Conservation (phyloP, 2,797 vertebrate species). For the Anniella stebbinsi region DNA sequence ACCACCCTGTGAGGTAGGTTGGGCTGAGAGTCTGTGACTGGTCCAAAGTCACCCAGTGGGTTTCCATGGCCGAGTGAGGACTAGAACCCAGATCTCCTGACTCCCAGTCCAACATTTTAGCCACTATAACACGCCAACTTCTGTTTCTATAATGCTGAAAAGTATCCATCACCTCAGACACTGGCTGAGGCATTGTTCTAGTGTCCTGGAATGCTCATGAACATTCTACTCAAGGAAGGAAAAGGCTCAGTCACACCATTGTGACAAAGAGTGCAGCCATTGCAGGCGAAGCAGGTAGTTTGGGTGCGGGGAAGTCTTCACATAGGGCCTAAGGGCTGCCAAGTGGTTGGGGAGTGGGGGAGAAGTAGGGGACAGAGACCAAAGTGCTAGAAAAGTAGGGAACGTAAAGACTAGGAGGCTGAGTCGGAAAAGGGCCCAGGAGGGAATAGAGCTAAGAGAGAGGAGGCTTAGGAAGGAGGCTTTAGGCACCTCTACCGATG, state of each 20-base stretch:
- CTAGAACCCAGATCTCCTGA: no score
- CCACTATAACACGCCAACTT: no score
- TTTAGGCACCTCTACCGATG: no score
- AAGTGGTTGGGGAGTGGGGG: neutral
- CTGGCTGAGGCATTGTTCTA: neutral
- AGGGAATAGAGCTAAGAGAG: neutral
- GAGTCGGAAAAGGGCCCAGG: neutral
- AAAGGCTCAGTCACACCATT: neutral
- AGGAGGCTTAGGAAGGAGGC: neutral
- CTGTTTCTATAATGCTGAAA: neutral
- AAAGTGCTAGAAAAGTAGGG: neutral
- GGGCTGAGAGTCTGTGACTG: no score
- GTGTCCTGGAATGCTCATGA: neutral
- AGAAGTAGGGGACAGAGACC: neutral
- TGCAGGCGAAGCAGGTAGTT: neutral
- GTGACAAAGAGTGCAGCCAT: neutral
- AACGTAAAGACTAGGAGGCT: neutral
- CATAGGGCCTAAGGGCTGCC: neutral
- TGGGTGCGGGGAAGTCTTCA: neutral
- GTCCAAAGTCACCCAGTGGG: no score
- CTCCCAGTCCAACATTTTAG: no score
- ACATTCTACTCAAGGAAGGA: neutral
- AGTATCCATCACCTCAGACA: neutral
- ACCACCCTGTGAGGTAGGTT: no score
- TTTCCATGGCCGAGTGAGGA: no score